Percentiles rank a stretch among this genome's conserved stretches.
These are phyloP conservation scores for Capromys pilorides DNA, from an alignment of 2,797 vertebrate genomes.

Conservation along the genomic window DNA sequence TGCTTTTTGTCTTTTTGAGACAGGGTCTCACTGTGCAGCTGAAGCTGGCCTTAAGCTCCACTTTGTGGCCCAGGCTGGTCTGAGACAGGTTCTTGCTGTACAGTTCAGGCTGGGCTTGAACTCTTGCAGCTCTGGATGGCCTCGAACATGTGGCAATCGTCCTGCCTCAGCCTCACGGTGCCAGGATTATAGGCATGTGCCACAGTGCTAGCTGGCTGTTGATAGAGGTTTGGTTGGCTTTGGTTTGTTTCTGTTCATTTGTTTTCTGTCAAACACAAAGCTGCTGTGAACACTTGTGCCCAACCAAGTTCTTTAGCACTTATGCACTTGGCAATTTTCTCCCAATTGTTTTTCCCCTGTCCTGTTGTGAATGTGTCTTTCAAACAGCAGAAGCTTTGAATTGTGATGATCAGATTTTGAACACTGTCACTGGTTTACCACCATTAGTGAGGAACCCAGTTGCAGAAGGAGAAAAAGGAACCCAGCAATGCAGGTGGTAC, in stretches of 20 bases:
- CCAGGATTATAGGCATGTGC: background rate
- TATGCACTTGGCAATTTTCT: background rate
- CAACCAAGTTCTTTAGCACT: background rate
- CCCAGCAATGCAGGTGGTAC: background rate
- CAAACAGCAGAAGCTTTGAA: background rate
- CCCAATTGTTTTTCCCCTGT: background rate
- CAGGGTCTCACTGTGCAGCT: background rate
- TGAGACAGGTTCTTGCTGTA: background rate
- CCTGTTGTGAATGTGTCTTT: background rate
- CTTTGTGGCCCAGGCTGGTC: background rate
- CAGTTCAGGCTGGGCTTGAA: background rate
- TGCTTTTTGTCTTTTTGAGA: background rate
- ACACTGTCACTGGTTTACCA: background rate
- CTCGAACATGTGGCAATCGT: background rate
- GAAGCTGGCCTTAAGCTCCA: background rate
- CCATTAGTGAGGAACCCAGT: background rate
- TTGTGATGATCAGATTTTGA: slow-evolving; percentile 26
- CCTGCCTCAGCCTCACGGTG: background rate
- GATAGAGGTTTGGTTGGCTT: background rate
- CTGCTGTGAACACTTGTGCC: background rate
- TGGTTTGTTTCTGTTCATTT: no score
- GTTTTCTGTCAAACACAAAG: background rate
- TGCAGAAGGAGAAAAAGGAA: slow-evolving; percentile 2
- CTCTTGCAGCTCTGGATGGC: background rate
- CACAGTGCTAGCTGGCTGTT: background rate